Conservation (phyloP, 2,888 invertebrate genomes). For the Hypercompe scribonia region DNA sequence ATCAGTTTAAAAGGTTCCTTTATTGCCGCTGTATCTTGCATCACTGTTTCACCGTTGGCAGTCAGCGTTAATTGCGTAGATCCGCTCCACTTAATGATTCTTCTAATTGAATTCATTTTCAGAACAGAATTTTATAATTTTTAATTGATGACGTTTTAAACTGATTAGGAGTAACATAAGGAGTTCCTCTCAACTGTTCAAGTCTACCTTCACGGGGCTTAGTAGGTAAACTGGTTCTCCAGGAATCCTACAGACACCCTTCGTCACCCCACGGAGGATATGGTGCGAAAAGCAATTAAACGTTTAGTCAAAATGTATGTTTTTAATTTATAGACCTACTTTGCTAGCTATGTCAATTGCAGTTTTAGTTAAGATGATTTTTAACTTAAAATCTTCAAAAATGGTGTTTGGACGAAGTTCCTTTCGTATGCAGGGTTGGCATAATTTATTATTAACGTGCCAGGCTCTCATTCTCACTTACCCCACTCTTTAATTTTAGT, state of each 20-base stretch:
- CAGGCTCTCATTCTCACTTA: no score
- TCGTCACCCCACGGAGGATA: no score
- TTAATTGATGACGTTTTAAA: not conserved
- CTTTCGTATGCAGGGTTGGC: no score
- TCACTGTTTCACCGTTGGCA: slow-evolving; percentile 27
- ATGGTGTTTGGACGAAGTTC: no score
- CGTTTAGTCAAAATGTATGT: not conserved
- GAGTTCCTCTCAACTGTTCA: no score
- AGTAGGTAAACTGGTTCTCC: no score
- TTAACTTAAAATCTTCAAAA: not conserved
- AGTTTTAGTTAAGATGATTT: not conserved
- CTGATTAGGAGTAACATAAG: not conserved
- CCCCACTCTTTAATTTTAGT: no score
- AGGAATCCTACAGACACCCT: no score
- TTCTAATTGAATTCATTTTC: slow-evolving; percentile 59
- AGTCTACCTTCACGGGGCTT: no score
- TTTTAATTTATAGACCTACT: not conserved
- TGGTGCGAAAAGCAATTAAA: no score
- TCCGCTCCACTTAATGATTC: slow-evolving; percentile 58
- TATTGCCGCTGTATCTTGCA: slow-evolving; percentile 19
- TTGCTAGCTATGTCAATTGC: not conserved
- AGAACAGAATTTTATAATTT: slow-evolving; percentile 36
- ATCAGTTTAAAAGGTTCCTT: not conserved
- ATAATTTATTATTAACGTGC: no score
- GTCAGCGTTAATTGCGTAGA: slow-evolving; percentile 51